Conservation (phyloP, 2,113 vertebrate genomes). For the Protobothrops flavoviridis region DNA sequence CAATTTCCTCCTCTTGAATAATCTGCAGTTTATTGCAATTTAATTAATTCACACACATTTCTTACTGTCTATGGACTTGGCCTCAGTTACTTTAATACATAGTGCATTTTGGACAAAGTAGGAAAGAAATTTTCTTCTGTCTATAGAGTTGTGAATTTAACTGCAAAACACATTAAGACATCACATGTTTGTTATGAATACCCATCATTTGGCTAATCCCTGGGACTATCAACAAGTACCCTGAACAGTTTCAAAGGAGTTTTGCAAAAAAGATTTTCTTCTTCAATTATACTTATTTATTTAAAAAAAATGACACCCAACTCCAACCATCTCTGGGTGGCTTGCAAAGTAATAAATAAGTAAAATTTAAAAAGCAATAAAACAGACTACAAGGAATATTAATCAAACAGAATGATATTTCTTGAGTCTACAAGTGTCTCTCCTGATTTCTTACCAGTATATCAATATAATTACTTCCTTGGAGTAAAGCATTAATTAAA, state of each 20-base stretch:
- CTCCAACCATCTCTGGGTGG: background rate
- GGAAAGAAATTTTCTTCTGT: rapidly evolving
- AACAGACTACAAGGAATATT: background rate
- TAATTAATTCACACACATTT: background rate
- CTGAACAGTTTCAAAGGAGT: background rate
- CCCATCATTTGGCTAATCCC: rapidly evolving
- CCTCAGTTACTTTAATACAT: background rate
- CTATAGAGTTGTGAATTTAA: background rate
- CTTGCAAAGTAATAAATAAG: background rate
- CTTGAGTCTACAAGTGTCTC: background rate
- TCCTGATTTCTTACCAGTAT: constrained; percentile 38
- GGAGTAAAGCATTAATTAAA: constrained; percentile 52
- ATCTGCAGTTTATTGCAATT: background rate
- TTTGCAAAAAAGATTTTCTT: background rate
- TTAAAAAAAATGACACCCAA: background rate
- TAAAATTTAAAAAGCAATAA: background rate
- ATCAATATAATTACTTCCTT: constrained; percentile 57
- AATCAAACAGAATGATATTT: constrained; percentile 29
- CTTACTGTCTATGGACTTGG: background rate
- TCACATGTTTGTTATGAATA: background rate
- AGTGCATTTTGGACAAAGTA: background rate
- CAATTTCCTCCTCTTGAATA: background rate
- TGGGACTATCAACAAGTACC: rapidly evolving
- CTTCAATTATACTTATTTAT: background rate
- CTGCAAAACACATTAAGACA: rapidly evolving